Evolutionary conservation across 2,797 vertebrate genomes (phyloP), one percentile per base, ranked within the genome.

Genomic region (Hydrolagus colliei): DNA sequence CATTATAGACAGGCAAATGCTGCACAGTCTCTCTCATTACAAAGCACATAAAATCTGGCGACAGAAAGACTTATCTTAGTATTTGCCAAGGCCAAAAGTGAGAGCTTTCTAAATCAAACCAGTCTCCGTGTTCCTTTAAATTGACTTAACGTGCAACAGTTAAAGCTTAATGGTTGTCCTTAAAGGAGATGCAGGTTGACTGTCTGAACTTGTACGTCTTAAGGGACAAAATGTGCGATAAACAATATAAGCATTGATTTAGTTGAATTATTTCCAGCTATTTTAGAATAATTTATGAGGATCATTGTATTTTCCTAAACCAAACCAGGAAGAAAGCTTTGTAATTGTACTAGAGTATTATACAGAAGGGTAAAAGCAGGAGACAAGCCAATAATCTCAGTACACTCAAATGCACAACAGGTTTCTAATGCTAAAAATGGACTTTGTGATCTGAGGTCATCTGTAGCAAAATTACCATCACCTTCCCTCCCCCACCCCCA

Each of bases 71-170:
- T 16, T 18, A 35, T 35, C 9, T 32, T 65, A 18, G 4, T 35
- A 41, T 68, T 82, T 67, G 63, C 78, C 78, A 67, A 71, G 79
- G 68, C 32, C 8, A 41, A 18, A 84, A 84, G 41, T 84, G 41
- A 84, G n/a, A 32, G 4, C 16, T 41, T 84, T 84, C 62, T 35
- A 67, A 67, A 67, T 82, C 27, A 62, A 20, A 67, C 35, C 32
- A 13, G 9, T 82, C 63, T 41, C 18, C 14, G 35, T 27, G 35
- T 35, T 80, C 14, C 14, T 68, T 82, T 82, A 9, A 82, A 80
- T 35, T 67, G 27, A 67, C 14, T 63, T 41, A 35, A 84, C 32
- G 20, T 35, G 32, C 22, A 71, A 52, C 8, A 9, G 6, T 35
- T 27, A 71, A 84, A 71, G 35, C 18, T 71, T 41, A n/a, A 71